Evolutionary conservation across 2,113 vertebrate species (phyloP).

Genomic region (Gnathonemus longibarbis): DNA sequence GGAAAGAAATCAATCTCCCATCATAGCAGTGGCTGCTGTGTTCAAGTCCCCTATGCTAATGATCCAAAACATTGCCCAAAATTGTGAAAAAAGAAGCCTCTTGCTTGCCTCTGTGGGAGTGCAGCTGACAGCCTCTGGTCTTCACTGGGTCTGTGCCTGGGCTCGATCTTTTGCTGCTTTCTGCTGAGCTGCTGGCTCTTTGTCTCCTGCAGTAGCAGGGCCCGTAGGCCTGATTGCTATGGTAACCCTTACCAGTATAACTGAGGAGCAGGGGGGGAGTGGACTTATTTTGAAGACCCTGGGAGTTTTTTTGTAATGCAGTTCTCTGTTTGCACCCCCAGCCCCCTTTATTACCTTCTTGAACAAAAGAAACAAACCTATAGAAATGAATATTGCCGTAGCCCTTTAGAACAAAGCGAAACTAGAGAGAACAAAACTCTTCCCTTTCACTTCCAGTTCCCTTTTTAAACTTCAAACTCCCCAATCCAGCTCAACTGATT

Average conservation of each 20-base stretch:
- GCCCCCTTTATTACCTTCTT: background rate
- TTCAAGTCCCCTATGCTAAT: background rate
- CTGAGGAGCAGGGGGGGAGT: background rate
- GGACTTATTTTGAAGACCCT: background rate
- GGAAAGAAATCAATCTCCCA: background rate
- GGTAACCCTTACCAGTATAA: constrained; percentile 8
- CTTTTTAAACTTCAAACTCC: background rate
- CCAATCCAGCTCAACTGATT: background rate
- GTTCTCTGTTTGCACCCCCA: background rate
- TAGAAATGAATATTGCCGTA: background rate
- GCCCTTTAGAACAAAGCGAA: background rate
- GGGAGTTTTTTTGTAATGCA: background rate
- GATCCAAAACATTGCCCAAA: background rate
- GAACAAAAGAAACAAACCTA: background rate
- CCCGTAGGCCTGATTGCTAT: constrained; percentile 20
- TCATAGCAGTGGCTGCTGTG: background rate
- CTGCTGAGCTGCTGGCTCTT: background rate
- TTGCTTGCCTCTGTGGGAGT: background rate
- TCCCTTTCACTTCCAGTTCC: background rate
- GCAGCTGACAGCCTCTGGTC: background rate
- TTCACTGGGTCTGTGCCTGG: background rate
- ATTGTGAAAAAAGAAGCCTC: background rate
- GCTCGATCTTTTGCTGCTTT: background rate
- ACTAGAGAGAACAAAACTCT: background rate
- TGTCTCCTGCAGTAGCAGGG: constrained; percentile 18